Evolutionary conservation across 92 coral and sea anemone species (phyloP), one percentile per base, ranked within the genome.

Genomic region (Diadumene lineata): DNA sequence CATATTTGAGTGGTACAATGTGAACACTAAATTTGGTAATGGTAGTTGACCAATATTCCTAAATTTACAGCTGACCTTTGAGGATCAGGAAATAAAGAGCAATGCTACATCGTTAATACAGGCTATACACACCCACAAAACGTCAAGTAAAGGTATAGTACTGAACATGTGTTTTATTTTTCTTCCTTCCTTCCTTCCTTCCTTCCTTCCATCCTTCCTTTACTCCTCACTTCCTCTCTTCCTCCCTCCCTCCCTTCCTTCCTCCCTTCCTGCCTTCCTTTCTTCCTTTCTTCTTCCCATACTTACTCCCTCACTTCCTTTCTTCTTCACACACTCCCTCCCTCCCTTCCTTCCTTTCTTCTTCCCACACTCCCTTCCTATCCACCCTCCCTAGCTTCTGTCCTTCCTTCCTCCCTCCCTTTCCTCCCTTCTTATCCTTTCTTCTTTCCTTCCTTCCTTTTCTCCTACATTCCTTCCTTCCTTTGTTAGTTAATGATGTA

Each of bases 51-150:
- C n/a, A n/a, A n/a, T n/a, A 23, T 60, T 60, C 8, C 31, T 60
- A 1, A 15, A 60, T 60, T 85, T 81, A 51, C 77, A 92, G 98
- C 88, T 91, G 34, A 81, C 87, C 64, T 93, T 93, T 74, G 60
- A 87, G 8, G 88, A 83, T 71, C 72, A 84, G 56, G 97, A 91
- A 51, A 82, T 91, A 17, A 89, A 80, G 73, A 79, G 27, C 32
- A 93, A 93, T 76, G 84, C 92, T 10, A 60, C 82, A n/a, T 87
- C 93, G 1, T 68, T 93, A 8, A 66, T 93, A 56, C 86, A 92
- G 56, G 84, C 88, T 9, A 83, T 89, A 15, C 78, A 83, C 32
- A 66, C 87, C 1, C 91, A 93, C 64, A 81, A 87, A 57, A 69
- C 72, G 11, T 69, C 93, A 18, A 85, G 81, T 34, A 93, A 93